Percentiles rank a stretch among this genome's conserved stretches.
phyloP scores from a whole-genome alignment of 2,113 vertebrate genomes.

The Pleuronectes platessa region DNA sequence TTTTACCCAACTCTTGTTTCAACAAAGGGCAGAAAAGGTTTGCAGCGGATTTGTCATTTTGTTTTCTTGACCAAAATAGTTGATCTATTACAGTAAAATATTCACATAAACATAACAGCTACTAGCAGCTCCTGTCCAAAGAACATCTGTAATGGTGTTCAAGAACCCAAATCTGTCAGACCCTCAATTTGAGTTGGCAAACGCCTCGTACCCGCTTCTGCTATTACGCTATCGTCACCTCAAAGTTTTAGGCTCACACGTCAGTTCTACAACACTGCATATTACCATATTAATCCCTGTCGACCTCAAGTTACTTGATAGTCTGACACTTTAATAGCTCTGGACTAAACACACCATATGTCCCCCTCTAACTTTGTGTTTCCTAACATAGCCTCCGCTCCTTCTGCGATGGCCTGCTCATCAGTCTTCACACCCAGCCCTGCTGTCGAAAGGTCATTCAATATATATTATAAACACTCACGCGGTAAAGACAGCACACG shows the following conservation, averaged over 20 bases:
- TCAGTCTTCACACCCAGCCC: constrained; percentile 29
- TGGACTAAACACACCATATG: constrained; percentile 55
- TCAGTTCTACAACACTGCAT: constrained; percentile 57
- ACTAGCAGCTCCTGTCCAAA: constrained; percentile 22
- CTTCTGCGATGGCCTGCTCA: constrained; percentile 35
- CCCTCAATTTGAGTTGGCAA: constrained; percentile 43
- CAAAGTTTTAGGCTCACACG: constrained; percentile 44
- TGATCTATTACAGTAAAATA: not conserved
- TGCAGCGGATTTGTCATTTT: not conserved
- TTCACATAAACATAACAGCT: constrained; percentile 7
- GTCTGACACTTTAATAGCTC: constrained; percentile 65
- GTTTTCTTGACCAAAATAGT: not conserved
- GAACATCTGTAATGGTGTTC: constrained; percentile 34
- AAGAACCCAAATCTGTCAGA: constrained; percentile 47
- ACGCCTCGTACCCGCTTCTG: constrained; percentile 40
- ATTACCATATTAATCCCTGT: constrained; percentile 58
- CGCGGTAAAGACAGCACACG: not conserved
- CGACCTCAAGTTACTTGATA: constrained; percentile 60
- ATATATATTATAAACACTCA: not conserved
- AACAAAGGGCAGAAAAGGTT: not conserved
- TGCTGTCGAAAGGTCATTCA: constrained; percentile 46
- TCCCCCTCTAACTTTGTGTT: constrained; percentile 36
- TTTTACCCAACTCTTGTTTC: no score
- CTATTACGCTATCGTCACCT: constrained; percentile 58
- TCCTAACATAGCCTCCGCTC: constrained; percentile 55